phyloP scores from a whole-genome alignment of 2,888 invertebrate genomes.

The Nemotelus pantherinus region DNA sequence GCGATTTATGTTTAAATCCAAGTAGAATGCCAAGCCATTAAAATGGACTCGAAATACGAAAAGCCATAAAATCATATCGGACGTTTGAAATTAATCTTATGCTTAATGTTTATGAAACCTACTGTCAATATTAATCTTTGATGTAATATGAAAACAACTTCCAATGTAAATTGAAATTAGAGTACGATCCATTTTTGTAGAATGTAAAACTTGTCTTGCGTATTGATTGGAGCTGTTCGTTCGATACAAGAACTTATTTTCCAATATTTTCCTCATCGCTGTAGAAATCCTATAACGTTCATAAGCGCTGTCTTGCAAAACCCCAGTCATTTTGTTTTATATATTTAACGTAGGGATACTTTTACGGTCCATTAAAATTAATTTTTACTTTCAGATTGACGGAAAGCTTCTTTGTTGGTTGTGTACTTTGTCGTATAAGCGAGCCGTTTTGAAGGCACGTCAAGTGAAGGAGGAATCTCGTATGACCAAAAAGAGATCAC shows the following conservation, averaged over 20 bases:
- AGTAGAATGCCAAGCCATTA: neutral
- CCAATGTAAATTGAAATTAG: too few species aligned
- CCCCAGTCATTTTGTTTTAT: neutral
- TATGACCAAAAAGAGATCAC: conserved; percentile 67
- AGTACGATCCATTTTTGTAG: too few species aligned
- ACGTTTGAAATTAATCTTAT: too few species aligned
- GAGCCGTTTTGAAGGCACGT: conserved; percentile 91
- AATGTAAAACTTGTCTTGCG: too few species aligned
- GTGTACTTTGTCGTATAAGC: conserved; percentile 91
- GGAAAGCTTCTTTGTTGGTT: conserved; percentile 96
- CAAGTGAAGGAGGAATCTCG: conserved; percentile 77
- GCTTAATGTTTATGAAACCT: too few species aligned
- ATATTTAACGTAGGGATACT: neutral
- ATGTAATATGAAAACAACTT: too few species aligned
- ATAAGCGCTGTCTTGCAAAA: conserved; percentile 51
- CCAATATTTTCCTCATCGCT: too few species aligned
- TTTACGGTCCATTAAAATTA: neutral
- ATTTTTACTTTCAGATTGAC: conserved; percentile 75
- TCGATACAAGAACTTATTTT: too few species aligned
- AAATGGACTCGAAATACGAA: neutral
- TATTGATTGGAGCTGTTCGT: too few species aligned
- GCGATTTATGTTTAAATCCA: conserved; percentile 1
- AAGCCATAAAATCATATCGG: neutral
- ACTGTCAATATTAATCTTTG: too few species aligned
- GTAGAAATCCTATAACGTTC: conserved; percentile 52